Conservation (phyloP, 1,140 invertebrate genomes). For the Grapholita molesta region DNA sequence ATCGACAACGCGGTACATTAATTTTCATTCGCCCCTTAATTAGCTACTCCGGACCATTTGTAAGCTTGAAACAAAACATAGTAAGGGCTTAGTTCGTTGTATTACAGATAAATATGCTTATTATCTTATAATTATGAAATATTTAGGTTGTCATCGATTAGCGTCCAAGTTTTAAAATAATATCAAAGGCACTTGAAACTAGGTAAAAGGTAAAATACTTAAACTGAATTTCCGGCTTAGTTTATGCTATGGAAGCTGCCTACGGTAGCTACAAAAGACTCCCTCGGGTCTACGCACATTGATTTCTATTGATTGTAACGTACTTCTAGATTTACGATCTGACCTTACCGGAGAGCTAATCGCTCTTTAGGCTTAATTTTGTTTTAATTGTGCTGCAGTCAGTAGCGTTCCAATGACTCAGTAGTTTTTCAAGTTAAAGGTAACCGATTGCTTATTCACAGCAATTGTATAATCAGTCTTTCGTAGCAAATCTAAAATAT, state of each 20-base stretch:
- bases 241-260: slow-evolving; percentile 22
- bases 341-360: slow-evolving; percentile 1
- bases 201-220: background rate
- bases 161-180: slow-evolving; percentile 7
- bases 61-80: slow-evolving; percentile 10
- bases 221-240: background rate
- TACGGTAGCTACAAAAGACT: slow-evolving; percentile 43
- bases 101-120: background rate
- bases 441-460: background rate
- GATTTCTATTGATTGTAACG: slow-evolving; percentile 73
- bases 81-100: background rate
- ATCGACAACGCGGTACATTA: slow-evolving; percentile 75
- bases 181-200: slow-evolving; percentile 1
- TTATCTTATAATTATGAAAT: background rate
- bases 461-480: slow-evolving; percentile 10
- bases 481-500: slow-evolving; percentile 14
- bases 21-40: slow-evolving; percentile 73
- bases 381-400: background rate
- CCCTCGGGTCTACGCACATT: slow-evolving; percentile 56
- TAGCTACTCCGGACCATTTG: slow-evolving; percentile 43
- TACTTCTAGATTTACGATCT: slow-evolving; percentile 56
- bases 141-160: background rate
- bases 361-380: background rate
- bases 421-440: slow-evolving; percentile 1
- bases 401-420: slow-evolving; percentile 4